Evolutionary conservation across 2,888 invertebrate species (phyloP), one percentile per base, ranked within the genome.

Genomic region (Zhengitettix transpicula): DNA sequence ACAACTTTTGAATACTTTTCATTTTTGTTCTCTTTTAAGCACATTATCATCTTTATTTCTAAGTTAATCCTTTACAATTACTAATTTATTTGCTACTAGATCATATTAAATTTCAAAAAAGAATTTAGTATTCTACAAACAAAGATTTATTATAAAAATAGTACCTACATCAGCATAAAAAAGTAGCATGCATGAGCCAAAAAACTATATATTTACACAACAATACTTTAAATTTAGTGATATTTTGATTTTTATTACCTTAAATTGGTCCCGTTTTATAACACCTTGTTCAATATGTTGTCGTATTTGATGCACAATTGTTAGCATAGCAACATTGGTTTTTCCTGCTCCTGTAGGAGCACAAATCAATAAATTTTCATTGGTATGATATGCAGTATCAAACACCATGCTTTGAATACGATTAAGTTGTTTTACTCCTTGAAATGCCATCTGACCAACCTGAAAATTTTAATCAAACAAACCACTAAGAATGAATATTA

Each of bases 331-430:
- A 59, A 99, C 92, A 71, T 99, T 99, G 0, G 99, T 99, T 76
- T 99, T 99, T 41, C 99, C 99, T 0, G 98, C 97, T 8, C 99
- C 99, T 0, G 99, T 99, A 0, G 99, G 99, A 0, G 99, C 99
- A 73, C 98, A 98, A 60, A 99, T 93, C 58, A 99, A 74, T 67
- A 99, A 78, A 74, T 99, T 99, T 71, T 99, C 95, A 71, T 97
- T 96, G 2, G 91, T 92, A 67, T 89, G 85, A 75, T 98, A 99
- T 0, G 99, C 99, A 0, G 92, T 85, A 62, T 92, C 85, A 73
- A 87, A 99, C 0, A 99, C 98, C 55, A 97, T 87, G 0, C 93
- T 91, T 72, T 99, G 99, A 66, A 99, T 97, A 59, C 88, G 79
- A 74, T 99, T 99, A 44, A 99, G 77, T 58, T 82, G 78, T 69